phyloP scores from a whole-genome alignment of 30 jellyfish, hydroid and myxozoan genomes.

The Cassiopea andromeda region DNA sequence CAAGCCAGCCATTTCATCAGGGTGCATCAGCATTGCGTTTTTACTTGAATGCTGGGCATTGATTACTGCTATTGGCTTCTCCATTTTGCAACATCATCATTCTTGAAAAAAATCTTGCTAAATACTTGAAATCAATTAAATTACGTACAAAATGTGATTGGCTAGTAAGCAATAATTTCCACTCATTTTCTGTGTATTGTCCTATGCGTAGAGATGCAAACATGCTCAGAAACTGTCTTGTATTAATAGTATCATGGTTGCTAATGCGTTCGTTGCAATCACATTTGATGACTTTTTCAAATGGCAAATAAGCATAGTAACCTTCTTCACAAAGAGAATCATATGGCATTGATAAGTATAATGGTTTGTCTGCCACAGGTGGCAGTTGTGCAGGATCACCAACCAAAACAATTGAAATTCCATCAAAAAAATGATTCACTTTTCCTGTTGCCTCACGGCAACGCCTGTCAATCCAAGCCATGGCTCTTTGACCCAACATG shows the following conservation, averaged over 20 bases:
- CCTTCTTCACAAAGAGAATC: constrained; percentile 43
- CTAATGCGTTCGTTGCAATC: background rate
- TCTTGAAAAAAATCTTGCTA: constrained; percentile 2
- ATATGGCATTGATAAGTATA: constrained; percentile 23
- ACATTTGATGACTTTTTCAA: constrained; percentile 20
- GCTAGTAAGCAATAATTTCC: constrained; percentile 3
- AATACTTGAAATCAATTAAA: constrained; percentile 5
- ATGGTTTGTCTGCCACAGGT: constrained; percentile 52
- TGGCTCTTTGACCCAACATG: constrained; percentile 41
- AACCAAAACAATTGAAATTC: constrained; percentile 26
- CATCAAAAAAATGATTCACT: constrained; percentile 38
- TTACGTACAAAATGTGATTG: background rate
- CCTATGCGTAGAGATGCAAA: constrained; percentile 14
- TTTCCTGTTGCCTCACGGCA: constrained; percentile 37
- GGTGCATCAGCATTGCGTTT: constrained; percentile 26
- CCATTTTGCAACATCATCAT: constrained; percentile 42
- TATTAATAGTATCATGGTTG: background rate
- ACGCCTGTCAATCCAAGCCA: constrained; percentile 60
- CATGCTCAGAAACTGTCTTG: background rate
- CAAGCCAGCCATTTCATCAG: constrained; percentile 75
- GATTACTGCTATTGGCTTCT: constrained; percentile 50
- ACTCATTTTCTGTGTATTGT: background rate
- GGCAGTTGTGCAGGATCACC: constrained; percentile 72
- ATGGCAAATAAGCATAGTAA: background rate
- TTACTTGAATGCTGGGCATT: constrained; percentile 39